These are phyloP conservation scores for Hydropsyche tenuis DNA, from an alignment of 1,140 invertebrate genomes.

Conservation along the genomic window DNA sequence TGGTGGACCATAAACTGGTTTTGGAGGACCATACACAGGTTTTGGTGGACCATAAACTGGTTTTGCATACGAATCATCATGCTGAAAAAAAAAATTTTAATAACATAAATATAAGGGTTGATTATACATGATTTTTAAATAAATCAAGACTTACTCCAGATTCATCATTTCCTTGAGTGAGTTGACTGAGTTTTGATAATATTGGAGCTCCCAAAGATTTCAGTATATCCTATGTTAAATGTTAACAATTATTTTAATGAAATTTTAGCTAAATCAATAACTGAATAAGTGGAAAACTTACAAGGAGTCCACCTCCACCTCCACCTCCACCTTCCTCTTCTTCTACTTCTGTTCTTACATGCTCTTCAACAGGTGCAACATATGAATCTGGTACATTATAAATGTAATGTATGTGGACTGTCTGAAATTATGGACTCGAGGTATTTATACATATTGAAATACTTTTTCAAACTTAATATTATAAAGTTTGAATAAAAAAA, in stretches of 20 bases:
- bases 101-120: background rate
- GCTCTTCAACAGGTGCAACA: background rate
- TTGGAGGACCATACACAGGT: background rate
- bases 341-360: background rate
- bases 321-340: background rate
- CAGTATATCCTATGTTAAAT: background rate
- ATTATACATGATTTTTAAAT: background rate
- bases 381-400: slow-evolving; percentile 12
- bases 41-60: background rate
- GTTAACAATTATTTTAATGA: background rate
- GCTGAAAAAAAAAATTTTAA: background rate
- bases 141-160: background rate
- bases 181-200: background rate
- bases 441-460: background rate
- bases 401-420: slow-evolving; percentile 14
- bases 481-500: background rate
- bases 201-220: background rate
- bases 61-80: background rate
- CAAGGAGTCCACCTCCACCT: background rate
- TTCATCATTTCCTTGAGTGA: background rate
- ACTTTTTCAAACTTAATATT: background rate
- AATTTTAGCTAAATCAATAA: background rate
- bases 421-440: background rate
- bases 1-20: slow-evolving; percentile 14
- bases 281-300: background rate